phyloP scores from a whole-genome alignment of 2,113 vertebrate genomes.

The Gasterosteus aculeatus region DNA sequence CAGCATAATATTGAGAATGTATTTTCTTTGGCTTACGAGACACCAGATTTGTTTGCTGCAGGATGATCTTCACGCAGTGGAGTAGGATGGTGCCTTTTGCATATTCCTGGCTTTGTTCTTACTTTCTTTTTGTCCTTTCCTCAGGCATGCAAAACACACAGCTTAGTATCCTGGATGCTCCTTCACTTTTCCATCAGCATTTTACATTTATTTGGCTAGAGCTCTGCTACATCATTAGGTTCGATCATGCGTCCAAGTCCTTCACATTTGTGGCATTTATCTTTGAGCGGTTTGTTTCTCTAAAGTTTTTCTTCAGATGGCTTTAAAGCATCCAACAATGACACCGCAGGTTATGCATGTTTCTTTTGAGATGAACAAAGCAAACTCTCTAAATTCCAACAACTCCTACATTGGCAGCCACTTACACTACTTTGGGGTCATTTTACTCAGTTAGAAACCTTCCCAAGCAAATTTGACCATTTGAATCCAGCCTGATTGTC shows the following conservation, averaged over 20 bases:
- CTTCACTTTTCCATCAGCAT: background rate
- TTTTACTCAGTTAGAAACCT: too few relatives aligned
- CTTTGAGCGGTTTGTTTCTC: background rate
- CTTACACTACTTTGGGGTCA: too few relatives aligned
- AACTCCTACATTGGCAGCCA: too few relatives aligned
- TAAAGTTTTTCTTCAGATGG: background rate
- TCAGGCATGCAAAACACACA: constrained; percentile 5
- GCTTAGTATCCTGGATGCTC: background rate
- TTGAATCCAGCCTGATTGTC: too few relatives aligned
- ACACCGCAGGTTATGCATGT: background rate
- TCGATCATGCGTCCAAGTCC: background rate
- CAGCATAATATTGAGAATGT: background rate
- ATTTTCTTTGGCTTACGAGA: background rate
- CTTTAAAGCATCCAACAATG: background rate
- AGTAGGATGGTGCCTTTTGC: constrained; percentile 4
- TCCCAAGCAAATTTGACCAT: too few relatives aligned
- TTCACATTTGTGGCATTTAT: background rate
- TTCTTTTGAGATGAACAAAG: background rate
- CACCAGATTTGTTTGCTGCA: background rate
- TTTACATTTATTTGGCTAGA: background rate
- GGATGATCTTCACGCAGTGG: background rate
- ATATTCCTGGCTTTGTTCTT: constrained; percentile 12
- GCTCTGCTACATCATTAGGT: background rate
- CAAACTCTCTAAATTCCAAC: constrained; percentile 4
- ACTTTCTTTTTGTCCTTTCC: background rate